A percentile compares a stretch with the other conserved stretches of the same genome.
Conservation (phyloP, 2,113 vertebrate genomes). For the Hucho hucho region DNA sequence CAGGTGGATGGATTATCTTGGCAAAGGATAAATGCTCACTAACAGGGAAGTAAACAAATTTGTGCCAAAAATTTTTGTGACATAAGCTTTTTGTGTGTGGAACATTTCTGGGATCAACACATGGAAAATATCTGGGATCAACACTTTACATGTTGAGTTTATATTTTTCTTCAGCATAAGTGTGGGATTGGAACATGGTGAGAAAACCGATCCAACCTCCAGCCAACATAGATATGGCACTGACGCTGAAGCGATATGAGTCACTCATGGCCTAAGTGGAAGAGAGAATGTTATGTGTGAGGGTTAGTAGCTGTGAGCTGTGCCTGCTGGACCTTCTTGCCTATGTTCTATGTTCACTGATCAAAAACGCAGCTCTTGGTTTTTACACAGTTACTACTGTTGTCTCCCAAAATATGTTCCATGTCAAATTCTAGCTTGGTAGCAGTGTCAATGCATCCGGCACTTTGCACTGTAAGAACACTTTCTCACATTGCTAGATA, state of each 20-base stretch:
- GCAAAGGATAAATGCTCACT: too few relatives aligned
- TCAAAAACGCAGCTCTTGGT: neutral
- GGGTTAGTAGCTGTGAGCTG: neutral
- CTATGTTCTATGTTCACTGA: constrained; percentile 32
- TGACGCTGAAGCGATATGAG: constrained; percentile 45
- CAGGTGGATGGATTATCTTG: too few relatives aligned
- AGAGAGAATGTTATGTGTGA: neutral
- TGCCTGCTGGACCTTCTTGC: constrained; percentile 72
- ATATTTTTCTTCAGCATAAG: constrained; percentile 50
- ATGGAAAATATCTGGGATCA: too few relatives aligned
- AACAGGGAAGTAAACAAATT: too few relatives aligned
- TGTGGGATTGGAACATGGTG: constrained; percentile 87
- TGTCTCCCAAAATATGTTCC: neutral
- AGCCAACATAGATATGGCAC: constrained; percentile 78
- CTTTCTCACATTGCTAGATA: constrained; percentile 5
- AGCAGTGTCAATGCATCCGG: neutral
- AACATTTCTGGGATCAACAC: too few relatives aligned
- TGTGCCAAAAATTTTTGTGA: too few relatives aligned
- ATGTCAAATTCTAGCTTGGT: neutral
- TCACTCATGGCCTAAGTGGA: constrained; percentile 53
- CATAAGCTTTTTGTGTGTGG: too few relatives aligned
- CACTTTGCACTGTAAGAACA: neutral
- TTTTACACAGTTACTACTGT: neutral
- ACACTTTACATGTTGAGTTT: too few relatives aligned
- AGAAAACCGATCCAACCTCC: constrained; percentile 90